Evolutionary conservation across 2,888 invertebrate species (phyloP).

Genomic region (Hypsopygia costalis): DNA sequence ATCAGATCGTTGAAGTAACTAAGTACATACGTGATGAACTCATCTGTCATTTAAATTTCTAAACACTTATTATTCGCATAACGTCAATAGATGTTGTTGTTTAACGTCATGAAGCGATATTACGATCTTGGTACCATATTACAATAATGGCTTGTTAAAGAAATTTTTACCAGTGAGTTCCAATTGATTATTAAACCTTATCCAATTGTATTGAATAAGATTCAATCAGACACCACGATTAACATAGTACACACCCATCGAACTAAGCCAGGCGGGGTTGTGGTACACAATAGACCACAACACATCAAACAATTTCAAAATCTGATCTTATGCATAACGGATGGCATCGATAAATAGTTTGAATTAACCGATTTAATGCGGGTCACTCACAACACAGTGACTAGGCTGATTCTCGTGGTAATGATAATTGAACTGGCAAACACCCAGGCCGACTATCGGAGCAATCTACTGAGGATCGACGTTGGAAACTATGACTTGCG

Average conservation of each 20-base stretch:
- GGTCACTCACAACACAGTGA: slow-evolving; percentile 77
- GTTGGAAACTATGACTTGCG: slow-evolving; percentile 76
- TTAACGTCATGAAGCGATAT: no score
- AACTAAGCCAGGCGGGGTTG: slow-evolving; percentile 62
- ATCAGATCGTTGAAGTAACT: no score
- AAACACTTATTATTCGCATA: no score
- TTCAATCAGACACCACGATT: slow-evolving; percentile 67
- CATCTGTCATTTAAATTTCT: no score
- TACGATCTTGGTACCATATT: no score
- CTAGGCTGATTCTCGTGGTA: slow-evolving; percentile 65
- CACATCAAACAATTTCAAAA: slow-evolving; percentile 78
- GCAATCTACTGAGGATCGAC: slow-evolving; percentile 65
- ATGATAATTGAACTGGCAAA: slow-evolving; percentile 81
- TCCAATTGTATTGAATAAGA: slow-evolving; percentile 24
- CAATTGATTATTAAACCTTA: not conserved
- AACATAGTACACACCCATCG: slow-evolving; percentile 75
- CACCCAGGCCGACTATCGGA: slow-evolving; percentile 69
- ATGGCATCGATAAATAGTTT: slow-evolving; percentile 78
- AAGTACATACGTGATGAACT: no score
- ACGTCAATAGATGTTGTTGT: no score
- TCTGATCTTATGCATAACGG: slow-evolving; percentile 78
- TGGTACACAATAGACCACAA: slow-evolving; percentile 67
- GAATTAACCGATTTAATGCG: slow-evolving; percentile 81
- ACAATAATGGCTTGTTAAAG: no score
- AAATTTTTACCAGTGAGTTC: no score